Conservation (phyloP, 2,113 vertebrate species). For the Pipa parva region DNA sequence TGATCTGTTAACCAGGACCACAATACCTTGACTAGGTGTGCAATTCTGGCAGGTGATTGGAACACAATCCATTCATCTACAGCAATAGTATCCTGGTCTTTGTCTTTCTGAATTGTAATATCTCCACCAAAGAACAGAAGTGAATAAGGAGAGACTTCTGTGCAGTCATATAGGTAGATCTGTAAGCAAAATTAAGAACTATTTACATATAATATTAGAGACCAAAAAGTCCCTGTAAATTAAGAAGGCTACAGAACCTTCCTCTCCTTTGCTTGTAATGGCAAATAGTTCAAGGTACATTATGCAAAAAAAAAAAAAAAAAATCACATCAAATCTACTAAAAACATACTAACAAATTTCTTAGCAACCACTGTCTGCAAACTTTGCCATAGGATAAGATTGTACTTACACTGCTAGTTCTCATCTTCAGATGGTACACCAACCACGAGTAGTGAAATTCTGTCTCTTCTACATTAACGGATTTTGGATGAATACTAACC, state of each 20-base stretch:
- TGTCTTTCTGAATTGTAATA: conserved; percentile 92
- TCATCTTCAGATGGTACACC: conserved; percentile 98
- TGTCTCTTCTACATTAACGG: conserved; percentile 86
- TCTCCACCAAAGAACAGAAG: conserved; percentile 95
- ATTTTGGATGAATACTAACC: conserved; percentile 93
- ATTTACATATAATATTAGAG: background rate
- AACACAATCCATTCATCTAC: conserved; percentile 97
- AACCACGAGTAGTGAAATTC: conserved; percentile 93
- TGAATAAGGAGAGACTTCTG: conserved; percentile 95
- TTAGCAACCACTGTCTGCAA: too few species aligned
- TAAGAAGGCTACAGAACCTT: too few species aligned
- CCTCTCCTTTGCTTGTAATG: too few species aligned
- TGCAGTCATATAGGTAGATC: conserved; percentile 97
- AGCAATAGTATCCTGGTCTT: conserved; percentile 87
- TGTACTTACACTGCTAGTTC: conserved; percentile 86
- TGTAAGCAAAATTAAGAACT: conserved; percentile 48
- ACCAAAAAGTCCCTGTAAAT: too few species aligned
- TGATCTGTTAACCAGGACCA: too few species aligned
- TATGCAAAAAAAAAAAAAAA: too few species aligned
- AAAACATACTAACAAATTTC: too few species aligned
- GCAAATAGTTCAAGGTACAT: too few species aligned
- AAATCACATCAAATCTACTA: too few species aligned
- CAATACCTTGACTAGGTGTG: conserved; percentile 87
- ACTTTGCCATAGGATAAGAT: too few species aligned
- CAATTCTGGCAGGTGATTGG: conserved; percentile 87